Percentiles rank a stretch among this genome's conserved stretches.
Evolutionary conservation across 2,888 invertebrate species (phyloP).

Genomic region (Meteorus colon): DNA sequence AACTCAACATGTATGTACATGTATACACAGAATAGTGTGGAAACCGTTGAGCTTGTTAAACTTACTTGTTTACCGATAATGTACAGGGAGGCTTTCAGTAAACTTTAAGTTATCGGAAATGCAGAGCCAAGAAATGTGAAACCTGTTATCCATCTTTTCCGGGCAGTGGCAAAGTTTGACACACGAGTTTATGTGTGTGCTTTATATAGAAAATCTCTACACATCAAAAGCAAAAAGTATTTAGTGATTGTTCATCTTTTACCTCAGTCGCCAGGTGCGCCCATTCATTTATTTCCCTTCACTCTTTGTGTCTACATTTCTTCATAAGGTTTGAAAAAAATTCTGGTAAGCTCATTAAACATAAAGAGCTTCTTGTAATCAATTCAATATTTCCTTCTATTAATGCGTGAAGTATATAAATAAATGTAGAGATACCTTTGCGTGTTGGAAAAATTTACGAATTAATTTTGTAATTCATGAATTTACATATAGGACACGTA

Average conservation of each 20-base stretch:
- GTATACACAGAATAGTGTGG: constrained; percentile 5
- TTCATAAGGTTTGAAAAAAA: too few relatives aligned
- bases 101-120: constrained; percentile 60
- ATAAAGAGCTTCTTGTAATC: too few relatives aligned
- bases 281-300: too few relatives aligned
- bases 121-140: constrained; percentile 55
- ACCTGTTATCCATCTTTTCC: constrained; percentile 31
- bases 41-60: constrained; percentile 38
- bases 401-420: too few relatives aligned
- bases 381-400: too few relatives aligned
- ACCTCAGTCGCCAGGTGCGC: too few relatives aligned
- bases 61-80: constrained; percentile 54
- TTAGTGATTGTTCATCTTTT: too few relatives aligned
- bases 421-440: too few relatives aligned
- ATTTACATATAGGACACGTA: too few relatives aligned
- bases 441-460: neutral
- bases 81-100: constrained; percentile 56
- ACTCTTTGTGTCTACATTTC: too few relatives aligned
- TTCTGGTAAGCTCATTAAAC: too few relatives aligned
- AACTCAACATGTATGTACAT: neutral
- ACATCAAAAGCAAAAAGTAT: neutral
- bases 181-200: neutral
- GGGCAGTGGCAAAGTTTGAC: neutral
- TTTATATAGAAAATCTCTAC: neutral
- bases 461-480: neutral